phyloP scores from a whole-genome alignment of 2,797 vertebrate genomes.

The Diplodus puntazzo region DNA sequence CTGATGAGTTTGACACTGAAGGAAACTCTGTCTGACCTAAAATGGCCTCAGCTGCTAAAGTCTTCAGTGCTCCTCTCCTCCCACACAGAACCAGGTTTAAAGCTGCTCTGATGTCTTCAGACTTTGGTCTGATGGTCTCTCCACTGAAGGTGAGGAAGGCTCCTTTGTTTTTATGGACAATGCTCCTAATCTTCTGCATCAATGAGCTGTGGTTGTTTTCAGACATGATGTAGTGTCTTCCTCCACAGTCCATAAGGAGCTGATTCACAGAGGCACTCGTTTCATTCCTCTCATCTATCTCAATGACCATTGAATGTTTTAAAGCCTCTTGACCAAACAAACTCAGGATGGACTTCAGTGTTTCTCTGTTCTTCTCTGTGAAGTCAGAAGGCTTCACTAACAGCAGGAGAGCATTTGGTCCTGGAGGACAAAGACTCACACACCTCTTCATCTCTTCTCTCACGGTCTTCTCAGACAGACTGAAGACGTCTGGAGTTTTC shows the following conservation, averaged over 20 bases:
- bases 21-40: conserved; percentile 16
- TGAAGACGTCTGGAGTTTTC: no score
- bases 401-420: conserved; percentile 58
- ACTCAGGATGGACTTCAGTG: conserved; percentile 37
- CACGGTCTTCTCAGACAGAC: background rate
- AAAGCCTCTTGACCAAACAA: conserved; percentile 42
- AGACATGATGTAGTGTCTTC: background rate
- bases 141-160: background rate
- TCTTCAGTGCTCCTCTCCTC: conserved; percentile 41
- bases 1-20: conserved; percentile 24
- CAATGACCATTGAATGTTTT: conserved; percentile 31
- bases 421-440: background rate
- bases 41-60: conserved; percentile 41
- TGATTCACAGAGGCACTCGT: background rate
- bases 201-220: background rate
- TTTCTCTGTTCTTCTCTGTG: conserved; percentile 29
- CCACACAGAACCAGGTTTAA: conserved; percentile 33
- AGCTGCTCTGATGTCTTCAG: conserved; percentile 1
- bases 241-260: conserved; percentile 4
- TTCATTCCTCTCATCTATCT: conserved; percentile 4
- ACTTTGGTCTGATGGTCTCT: background rate
- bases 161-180: no score
- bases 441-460: no score
- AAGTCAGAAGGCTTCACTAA: conserved; percentile 45
- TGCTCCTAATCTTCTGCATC: background rate